phyloP scores from a whole-genome alignment of 2,797 vertebrate genomes.

The Poecilia picta region DNA sequence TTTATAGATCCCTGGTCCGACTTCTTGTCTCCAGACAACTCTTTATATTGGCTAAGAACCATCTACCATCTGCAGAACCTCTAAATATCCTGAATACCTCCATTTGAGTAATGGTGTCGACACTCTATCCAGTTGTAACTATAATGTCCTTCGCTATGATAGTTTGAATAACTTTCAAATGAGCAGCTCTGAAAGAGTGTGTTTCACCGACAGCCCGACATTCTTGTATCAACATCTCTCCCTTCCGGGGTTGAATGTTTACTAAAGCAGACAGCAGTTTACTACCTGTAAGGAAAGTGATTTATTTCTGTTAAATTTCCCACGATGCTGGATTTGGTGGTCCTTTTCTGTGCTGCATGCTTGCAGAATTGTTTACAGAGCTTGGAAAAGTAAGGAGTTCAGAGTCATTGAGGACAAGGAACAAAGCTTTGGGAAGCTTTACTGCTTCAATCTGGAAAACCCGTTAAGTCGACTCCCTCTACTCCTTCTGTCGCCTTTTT shows the following conservation, averaged over 20 bases:
- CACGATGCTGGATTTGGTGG: slow-evolving; percentile 35
- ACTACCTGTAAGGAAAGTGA: slow-evolving; percentile 45
- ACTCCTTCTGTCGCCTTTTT: neutral
- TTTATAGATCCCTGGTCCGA: slow-evolving; percentile 45
- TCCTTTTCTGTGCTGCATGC: slow-evolving; percentile 31
- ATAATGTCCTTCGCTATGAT: slow-evolving; percentile 7
- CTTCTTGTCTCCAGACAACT: slow-evolving; percentile 44
- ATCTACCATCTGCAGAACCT: slow-evolving; percentile 13
- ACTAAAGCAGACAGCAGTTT: slow-evolving; percentile 31
- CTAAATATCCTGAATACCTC: slow-evolving; percentile 18
- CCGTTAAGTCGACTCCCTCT: slow-evolving; percentile 23
- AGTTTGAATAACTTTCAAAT: slow-evolving; percentile 20
- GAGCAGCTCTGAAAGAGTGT: neutral
- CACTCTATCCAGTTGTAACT: slow-evolving; percentile 27
- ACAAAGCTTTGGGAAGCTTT: slow-evolving; percentile 32
- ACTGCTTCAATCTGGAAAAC: slow-evolving; percentile 22
- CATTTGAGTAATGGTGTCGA: slow-evolving; percentile 28
- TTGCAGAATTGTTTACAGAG: slow-evolving; percentile 55
- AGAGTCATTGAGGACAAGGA: slow-evolving; percentile 32
- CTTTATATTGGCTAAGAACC: slow-evolving; percentile 36
- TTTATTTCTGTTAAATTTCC: slow-evolving; percentile 50
- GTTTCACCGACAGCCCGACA: slow-evolving; percentile 15
- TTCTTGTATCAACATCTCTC: slow-evolving; percentile 26
- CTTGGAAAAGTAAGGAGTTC: slow-evolving; percentile 31
- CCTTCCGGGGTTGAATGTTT: slow-evolving; percentile 26